These are phyloP conservation scores for Ruditapes philippinarum DNA, from an alignment of 1,140 invertebrate species.

Conservation along the genomic window DNA sequence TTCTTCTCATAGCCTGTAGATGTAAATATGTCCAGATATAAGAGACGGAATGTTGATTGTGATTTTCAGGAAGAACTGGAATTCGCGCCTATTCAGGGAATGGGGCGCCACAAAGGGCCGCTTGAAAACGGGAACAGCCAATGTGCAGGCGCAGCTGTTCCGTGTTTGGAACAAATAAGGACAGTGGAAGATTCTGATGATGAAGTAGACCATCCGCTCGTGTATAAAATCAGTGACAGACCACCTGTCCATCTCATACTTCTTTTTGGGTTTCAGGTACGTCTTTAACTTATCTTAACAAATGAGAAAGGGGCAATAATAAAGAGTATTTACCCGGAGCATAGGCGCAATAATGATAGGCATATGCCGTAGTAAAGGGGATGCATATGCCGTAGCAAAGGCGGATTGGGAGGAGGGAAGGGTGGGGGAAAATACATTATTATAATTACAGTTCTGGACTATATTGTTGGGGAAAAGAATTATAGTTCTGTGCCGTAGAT, in stretches of 20 bases:
- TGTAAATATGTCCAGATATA: not conserved
- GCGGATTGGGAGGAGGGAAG: no score
- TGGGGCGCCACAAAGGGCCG: not conserved
- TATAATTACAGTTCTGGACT: no score
- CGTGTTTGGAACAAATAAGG: not conserved
- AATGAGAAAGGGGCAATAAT: no score
- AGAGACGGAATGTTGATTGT: not conserved
- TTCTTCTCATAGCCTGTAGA: no score
- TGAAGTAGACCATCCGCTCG: not conserved
- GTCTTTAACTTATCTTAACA: no score
- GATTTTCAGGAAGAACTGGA: constrained; percentile 31
- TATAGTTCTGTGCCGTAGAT: no score
- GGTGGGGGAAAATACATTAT: no score
- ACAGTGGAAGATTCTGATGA: not conserved
- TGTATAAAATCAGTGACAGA: constrained; percentile 63
- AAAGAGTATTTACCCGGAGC: no score
- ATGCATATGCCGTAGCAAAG: no score
- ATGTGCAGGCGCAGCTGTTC: not conserved
- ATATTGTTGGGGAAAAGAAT: no score
- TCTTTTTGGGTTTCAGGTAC: constrained; percentile 64
- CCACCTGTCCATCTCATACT: constrained; percentile 58
- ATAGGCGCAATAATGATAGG: no score
- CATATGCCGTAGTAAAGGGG: no score
- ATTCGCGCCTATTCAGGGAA: not conserved
- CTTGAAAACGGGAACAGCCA: not conserved